Evolutionary conservation across 2,113 vertebrate species (phyloP), one percentile per base, ranked within the genome.

Genomic region (Progne subis): DNA sequence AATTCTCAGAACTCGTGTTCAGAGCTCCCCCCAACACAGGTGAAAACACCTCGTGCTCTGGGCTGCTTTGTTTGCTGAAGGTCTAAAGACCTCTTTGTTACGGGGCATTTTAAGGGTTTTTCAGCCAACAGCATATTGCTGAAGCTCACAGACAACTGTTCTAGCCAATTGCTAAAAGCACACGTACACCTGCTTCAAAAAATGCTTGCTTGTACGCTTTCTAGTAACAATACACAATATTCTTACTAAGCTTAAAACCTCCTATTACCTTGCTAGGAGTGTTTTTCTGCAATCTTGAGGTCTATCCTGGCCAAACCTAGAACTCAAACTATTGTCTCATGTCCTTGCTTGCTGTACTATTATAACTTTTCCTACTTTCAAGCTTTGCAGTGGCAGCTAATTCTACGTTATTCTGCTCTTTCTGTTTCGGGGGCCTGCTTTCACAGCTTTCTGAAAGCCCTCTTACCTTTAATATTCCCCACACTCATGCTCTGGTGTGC

Each of bases 1-100:
- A 0, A 9, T 49, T 14, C 39, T 63, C 72, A 41, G 23, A 55
- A 61, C 2, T 34, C 11, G 0, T 1, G 0, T n/a, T 85, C 67
- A 28, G 50, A 75, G 43, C 29, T 18, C 20, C 43, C 43, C 46
- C 6, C 1, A 2, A 14, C 1, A 52, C 5, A 50, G 53, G 41
- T 21, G 23, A 26, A 69, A 65, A 57, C 3, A 5, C 11, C 32
- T 74, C 12, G 4, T 1, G 5, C 18, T 37, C 69, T 39, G 29
- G 19, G 6, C 20, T 53, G 50, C 29, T 93, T 49, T 71, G n/a
- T 24, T 50, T 44, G 9, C 52, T 41, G 20, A 50, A 77, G 19
- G 14, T 20, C 32, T 57, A 34, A 34, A 57, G 56, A 24, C 32
- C 56, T n/a, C 32, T 23, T 57, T 57, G 56, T 57, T 57, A 24